Conservation (phyloP, 2,797 vertebrate species). For the Myotis daubentonii region DNA sequence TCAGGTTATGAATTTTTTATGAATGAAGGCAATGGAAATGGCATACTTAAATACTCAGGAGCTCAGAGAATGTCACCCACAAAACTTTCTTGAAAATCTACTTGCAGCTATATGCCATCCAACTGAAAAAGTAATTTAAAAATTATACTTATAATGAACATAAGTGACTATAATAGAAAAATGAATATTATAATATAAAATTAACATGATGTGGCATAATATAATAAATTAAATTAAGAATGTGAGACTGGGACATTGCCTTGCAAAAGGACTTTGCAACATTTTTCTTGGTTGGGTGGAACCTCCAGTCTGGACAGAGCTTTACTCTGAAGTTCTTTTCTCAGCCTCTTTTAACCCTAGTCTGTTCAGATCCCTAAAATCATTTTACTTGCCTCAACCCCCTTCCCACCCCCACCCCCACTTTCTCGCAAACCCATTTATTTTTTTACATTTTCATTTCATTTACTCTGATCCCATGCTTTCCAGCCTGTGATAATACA, state of each 20-base stretch:
- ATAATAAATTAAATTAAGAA: background rate
- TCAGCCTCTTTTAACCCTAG: background rate
- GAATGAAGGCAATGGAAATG: background rate
- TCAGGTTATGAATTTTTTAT: background rate
- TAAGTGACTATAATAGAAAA: background rate
- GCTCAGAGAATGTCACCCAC: constrained; percentile 9
- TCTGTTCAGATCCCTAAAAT: background rate
- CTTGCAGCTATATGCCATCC: background rate
- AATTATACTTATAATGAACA: background rate
- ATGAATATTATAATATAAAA: background rate
- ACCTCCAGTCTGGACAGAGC: background rate
- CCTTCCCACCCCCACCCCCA: background rate
- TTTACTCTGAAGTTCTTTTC: background rate
- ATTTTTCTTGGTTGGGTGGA: background rate
- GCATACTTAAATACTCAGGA: background rate
- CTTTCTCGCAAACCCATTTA: background rate
- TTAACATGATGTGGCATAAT: background rate
- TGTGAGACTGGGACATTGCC: background rate
- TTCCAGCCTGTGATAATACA: background rate
- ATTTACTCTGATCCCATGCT: background rate
- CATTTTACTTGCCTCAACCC: background rate
- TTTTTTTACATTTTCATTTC: background rate
- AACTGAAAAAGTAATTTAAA: background rate
- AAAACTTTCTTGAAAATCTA: constrained; percentile 9
- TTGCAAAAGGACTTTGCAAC: background rate